Conservation (phyloP, 2,797 vertebrate species). For the Pantherophis vulpinus region DNA sequence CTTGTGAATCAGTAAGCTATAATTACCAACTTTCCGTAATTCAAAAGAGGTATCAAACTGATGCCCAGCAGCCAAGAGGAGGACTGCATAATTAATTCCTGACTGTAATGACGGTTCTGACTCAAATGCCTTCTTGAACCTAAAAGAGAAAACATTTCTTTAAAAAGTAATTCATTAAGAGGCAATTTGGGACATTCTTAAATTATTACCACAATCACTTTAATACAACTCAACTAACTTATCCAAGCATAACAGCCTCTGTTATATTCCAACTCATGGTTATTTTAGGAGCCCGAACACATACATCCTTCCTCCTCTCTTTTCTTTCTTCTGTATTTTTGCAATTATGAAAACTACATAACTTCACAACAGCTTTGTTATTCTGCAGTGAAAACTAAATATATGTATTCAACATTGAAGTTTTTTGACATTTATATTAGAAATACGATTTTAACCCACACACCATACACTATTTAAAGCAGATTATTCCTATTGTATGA, state of each 20-base stretch:
- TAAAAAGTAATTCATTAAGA: conserved; percentile 9
- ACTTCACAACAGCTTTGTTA: not conserved
- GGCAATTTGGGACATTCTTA: conserved; percentile 35
- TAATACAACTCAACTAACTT: conserved; percentile 58
- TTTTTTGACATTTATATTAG: not conserved
- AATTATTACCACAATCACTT: conserved; percentile 62
- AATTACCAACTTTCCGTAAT: conserved; percentile 98
- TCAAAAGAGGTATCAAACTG: conserved; percentile 96
- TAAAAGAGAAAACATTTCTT: conserved; percentile 67
- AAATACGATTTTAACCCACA: not conserved
- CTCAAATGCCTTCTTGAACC: conserved; percentile 96
- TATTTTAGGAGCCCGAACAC: conserved; percentile 60
- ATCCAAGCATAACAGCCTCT: conserved; percentile 61
- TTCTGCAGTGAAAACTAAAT: conserved; percentile 10
- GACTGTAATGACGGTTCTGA: conserved; percentile 97
- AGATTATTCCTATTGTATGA: not conserved
- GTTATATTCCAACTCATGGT: conserved; percentile 51
- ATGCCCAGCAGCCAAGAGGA: conserved; percentile 92
- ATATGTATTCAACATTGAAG: not conserved
- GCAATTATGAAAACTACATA: not conserved
- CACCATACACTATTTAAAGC: not conserved
- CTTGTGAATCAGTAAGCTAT: conserved; percentile 51
- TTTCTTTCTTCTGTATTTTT: conserved; percentile 31
- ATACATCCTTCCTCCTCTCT: conserved; percentile 38
- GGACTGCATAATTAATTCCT: conserved; percentile 96